Conservation (phyloP, 1,140 invertebrate genomes). For the Scaptomyza pallida region DNA sequence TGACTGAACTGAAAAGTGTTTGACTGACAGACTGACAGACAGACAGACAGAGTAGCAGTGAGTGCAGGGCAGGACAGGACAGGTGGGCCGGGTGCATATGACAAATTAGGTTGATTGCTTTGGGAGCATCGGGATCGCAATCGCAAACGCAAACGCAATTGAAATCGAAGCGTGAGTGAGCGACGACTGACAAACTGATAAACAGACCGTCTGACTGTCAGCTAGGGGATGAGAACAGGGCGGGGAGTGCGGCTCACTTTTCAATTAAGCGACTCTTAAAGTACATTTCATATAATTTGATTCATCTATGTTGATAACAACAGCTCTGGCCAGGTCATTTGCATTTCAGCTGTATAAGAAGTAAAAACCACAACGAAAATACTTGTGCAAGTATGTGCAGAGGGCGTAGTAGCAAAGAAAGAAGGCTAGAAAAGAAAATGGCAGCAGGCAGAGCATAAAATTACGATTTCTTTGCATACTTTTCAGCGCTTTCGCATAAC, state of each 20-base stretch:
- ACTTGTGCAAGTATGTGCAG: neutral
- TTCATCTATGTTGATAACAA: constrained; percentile 71
- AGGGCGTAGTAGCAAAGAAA: no score
- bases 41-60: constrained; percentile 6
- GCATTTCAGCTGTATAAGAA: constrained; percentile 19
- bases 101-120: constrained; percentile 81
- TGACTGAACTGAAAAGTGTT: constrained; percentile 55
- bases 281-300: constrained; percentile 72
- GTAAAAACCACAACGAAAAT: neutral
- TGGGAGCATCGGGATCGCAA: constrained; percentile 42
- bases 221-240: no score
- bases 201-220: neutral
- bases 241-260: constrained; percentile 23
- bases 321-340: constrained; percentile 34
- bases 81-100: constrained; percentile 58
- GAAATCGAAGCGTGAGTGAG: constrained; percentile 41
- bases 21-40: constrained; percentile 42
- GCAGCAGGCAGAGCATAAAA: constrained; percentile 49
- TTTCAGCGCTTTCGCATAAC: constrained; percentile 74
- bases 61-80: constrained; percentile 1
- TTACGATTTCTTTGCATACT: constrained; percentile 74
- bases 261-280: constrained; percentile 61
- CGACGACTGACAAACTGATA: neutral
- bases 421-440: constrained; percentile 7
- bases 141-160: constrained; percentile 18